Conservation (phyloP, 2,888 invertebrate species). For the Oligia fasciuncula region DNA sequence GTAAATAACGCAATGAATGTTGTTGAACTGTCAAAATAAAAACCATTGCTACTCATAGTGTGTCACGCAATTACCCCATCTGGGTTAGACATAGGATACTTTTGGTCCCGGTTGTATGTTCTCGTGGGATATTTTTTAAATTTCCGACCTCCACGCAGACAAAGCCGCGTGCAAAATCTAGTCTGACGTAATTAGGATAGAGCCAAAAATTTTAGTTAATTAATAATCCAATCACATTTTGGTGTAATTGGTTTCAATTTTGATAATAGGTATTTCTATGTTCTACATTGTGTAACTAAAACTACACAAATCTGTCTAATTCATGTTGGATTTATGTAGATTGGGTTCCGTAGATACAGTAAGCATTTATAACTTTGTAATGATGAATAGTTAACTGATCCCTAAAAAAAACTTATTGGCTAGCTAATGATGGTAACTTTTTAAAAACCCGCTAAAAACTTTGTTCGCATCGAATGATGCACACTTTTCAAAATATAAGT, state of each 20-base stretch:
- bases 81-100: background rate
- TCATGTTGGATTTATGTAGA: background rate
- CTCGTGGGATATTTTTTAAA: background rate
- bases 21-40: no score
- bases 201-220: no score
- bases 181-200: background rate
- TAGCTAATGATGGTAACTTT: background rate
- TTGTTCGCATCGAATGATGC: no score
- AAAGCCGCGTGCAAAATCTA: background rate
- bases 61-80: no score
- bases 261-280: background rate
- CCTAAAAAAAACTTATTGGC: background rate
- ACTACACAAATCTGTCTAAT: background rate
- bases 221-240: background rate
- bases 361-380: background rate
- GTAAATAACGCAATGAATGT: no score
- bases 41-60: no score
- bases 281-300: constrained; percentile 2
- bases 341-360: background rate
- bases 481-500: no score
- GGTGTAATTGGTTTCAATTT: constrained; percentile 2
- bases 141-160: background rate
- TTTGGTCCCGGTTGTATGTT: background rate
- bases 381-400: no score
- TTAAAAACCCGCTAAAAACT: background rate